Percentiles rank a stretch among this genome's conserved stretches.
phyloP scores from a whole-genome alignment of 2,797 vertebrate genomes.

The Denticeps clupeoides region DNA sequence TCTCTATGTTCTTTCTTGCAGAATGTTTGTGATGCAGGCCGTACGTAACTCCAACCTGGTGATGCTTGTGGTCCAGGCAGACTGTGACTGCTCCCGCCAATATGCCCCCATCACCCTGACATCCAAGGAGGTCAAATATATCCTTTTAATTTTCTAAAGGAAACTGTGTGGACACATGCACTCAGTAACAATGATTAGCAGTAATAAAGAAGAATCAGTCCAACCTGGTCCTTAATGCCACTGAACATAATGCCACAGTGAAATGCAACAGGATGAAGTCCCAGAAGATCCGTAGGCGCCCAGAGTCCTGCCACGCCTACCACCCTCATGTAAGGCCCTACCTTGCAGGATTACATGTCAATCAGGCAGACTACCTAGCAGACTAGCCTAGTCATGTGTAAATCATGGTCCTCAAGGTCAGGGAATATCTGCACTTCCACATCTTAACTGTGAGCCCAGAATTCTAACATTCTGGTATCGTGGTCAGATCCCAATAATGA shows the following conservation, averaged over 20 bases:
- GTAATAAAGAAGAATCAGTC: not conserved
- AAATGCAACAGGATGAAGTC: conserved; percentile 93
- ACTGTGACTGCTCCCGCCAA: conserved; percentile 76
- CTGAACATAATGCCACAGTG: conserved; percentile 80
- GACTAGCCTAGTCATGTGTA: too few relatives aligned
- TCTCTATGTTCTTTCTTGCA: too few relatives aligned
- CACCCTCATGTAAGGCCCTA: conserved; percentile 72
- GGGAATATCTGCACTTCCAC: too few relatives aligned
- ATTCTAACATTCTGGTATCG: too few relatives aligned
- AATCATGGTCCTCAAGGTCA: too few relatives aligned
- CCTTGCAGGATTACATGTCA: conserved; percentile 69
- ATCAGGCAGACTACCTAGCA: too few relatives aligned
- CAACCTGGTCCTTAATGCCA: conserved; percentile 53
- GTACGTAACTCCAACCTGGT: conserved; percentile 76
- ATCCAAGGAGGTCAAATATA: conserved; percentile 90
- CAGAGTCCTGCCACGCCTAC: conserved; percentile 80
- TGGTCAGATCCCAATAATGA: too few relatives aligned
- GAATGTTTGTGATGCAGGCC: conserved; percentile 83
- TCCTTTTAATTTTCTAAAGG: conserved; percentile 56
- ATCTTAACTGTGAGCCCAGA: too few relatives aligned
- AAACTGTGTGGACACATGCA: not conserved
- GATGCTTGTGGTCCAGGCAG: conserved; percentile 70
- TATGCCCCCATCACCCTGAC: conserved; percentile 67
- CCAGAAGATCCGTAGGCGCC: conserved; percentile 83
- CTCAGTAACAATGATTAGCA: not conserved